A percentile compares a stretch with the other conserved stretches of the same genome.
Evolutionary conservation across 2,888 invertebrate species (phyloP).

Genomic region (Drosophila nr. perissopoda): DNA sequence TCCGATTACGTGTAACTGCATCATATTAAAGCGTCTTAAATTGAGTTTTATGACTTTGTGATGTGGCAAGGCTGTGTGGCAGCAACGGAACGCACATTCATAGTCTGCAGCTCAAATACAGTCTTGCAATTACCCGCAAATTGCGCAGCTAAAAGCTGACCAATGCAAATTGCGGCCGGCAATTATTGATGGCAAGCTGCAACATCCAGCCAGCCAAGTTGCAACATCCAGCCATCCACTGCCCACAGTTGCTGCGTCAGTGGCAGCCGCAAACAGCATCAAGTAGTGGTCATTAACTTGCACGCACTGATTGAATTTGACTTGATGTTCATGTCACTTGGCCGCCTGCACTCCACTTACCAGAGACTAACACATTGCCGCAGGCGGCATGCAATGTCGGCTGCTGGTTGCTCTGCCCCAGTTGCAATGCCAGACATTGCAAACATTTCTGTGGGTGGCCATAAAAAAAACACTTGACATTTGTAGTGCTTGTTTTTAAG

Average conservation of each 20-base stretch:
- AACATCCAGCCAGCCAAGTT: neutral
- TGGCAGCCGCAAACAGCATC: slow-evolving; percentile 66
- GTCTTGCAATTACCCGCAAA: slow-evolving; percentile 41
- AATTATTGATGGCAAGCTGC: slow-evolving; percentile 11
- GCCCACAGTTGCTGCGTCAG: slow-evolving; percentile 6
- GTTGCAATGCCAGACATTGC: neutral
- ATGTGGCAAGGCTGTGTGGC: slow-evolving; percentile 32
- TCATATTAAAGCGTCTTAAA: slow-evolving; percentile 61
- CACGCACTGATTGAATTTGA: slow-evolving; percentile 74
- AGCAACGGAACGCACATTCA: neutral
- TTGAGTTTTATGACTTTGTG: slow-evolving; percentile 75
- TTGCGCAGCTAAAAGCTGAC: slow-evolving; percentile 18
- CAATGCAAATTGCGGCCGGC: slow-evolving; percentile 23
- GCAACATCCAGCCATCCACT: neutral
- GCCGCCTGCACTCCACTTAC: slow-evolving; percentile 6
- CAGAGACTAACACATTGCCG: slow-evolving; percentile 18
- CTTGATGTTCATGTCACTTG: slow-evolving; percentile 45
- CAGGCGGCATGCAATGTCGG: neutral
- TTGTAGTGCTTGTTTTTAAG: slow-evolving; percentile 51
- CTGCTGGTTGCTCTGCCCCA: slow-evolving; percentile 28
- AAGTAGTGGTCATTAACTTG: slow-evolving; percentile 66
- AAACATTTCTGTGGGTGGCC: slow-evolving; percentile 2
- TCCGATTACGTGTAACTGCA: slow-evolving; percentile 63
- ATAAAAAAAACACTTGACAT: slow-evolving; percentile 46
- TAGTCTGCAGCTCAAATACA: neutral